Evolutionary conservation across 2,888 invertebrate genomes (phyloP).

Genomic region (Trachelus stipa): DNA sequence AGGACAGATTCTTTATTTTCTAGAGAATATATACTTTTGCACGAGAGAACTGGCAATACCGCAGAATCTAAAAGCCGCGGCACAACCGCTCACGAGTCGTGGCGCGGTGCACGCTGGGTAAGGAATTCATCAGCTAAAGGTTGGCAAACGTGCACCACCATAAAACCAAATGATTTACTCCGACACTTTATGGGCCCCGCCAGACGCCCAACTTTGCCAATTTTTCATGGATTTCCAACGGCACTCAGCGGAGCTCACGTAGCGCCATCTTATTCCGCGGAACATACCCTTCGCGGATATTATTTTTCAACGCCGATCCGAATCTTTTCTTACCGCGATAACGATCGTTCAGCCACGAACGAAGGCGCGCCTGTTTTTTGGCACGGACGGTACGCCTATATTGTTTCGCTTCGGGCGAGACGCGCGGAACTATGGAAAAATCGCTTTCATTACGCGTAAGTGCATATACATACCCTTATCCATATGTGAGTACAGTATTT

Average conservation of each 20-base stretch:
- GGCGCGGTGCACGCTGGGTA: slow-evolving; percentile 45
- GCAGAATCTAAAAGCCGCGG: slow-evolving; percentile 18
- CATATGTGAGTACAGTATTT: not conserved
- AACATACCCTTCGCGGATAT: not conserved
- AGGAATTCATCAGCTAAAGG: slow-evolving; percentile 67
- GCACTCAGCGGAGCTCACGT: not conserved
- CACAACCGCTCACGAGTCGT: slow-evolving; percentile 19
- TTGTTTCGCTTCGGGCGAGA: slow-evolving; percentile 36
- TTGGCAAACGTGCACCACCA: slow-evolving; percentile 66
- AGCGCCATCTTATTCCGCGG: not conserved
- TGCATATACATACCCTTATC: not conserved
- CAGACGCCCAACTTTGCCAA: slow-evolving; percentile 63
- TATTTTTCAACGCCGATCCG: not conserved
- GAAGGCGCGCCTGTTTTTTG: slow-evolving; percentile 10
- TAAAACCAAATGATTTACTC: slow-evolving; percentile 66
- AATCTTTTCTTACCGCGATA: not conserved
- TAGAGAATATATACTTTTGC: slow-evolving; percentile 22
- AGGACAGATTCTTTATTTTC: slow-evolving; percentile 18
- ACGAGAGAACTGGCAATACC: slow-evolving; percentile 31
- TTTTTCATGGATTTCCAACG: slow-evolving; percentile 62
- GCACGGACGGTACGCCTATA: slow-evolving; percentile 27
- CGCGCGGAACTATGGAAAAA: slow-evolving; percentile 43
- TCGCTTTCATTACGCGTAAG: slow-evolving; percentile 45
- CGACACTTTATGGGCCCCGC: slow-evolving; percentile 64
- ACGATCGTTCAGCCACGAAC: not conserved